A percentile compares a stretch with the other conserved stretches of the same genome.
Conservation (phyloP, 2,113 vertebrate genomes). For the Cynopterus brachyotis region DNA sequence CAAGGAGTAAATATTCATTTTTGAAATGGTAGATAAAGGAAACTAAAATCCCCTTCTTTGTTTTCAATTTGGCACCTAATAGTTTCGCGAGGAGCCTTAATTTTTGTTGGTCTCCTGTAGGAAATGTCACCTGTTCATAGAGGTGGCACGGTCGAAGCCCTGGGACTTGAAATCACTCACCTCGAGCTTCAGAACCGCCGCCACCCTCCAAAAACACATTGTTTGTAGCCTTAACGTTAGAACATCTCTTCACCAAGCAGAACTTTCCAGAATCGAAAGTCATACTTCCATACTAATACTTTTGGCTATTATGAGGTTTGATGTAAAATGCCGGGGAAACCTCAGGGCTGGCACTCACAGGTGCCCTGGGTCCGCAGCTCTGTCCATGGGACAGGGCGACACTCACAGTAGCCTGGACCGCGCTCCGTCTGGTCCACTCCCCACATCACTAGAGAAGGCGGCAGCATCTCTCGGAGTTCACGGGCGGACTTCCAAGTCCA, state of each 20-base stretch:
- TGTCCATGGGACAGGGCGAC: neutral
- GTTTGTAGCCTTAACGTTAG: neutral
- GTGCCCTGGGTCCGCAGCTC: neutral
- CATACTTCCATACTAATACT: neutral
- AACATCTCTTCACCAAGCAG: neutral
- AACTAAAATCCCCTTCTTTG: neutral
- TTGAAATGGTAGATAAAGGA: neutral
- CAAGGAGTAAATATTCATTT: neutral
- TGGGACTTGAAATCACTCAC: neutral
- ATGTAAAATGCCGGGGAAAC: neutral
- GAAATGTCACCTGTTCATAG: neutral
- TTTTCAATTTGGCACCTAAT: neutral
- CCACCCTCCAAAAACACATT: neutral
- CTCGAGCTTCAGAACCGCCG: neutral
- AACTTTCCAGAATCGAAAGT: constrained; percentile 2
- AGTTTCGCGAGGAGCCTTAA: neutral
- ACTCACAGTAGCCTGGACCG: neutral
- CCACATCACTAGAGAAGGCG: neutral
- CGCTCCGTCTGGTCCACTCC: neutral
- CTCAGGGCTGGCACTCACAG: neutral
- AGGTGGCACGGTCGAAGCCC: neutral
- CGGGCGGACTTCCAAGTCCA: neutral
- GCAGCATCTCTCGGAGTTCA: neutral
- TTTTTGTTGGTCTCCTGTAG: neutral
- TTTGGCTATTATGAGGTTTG: neutral